These are phyloP conservation scores for Cephus pygmeus DNA, from an alignment of 2,888 invertebrate species.

Conservation along the genomic window DNA sequence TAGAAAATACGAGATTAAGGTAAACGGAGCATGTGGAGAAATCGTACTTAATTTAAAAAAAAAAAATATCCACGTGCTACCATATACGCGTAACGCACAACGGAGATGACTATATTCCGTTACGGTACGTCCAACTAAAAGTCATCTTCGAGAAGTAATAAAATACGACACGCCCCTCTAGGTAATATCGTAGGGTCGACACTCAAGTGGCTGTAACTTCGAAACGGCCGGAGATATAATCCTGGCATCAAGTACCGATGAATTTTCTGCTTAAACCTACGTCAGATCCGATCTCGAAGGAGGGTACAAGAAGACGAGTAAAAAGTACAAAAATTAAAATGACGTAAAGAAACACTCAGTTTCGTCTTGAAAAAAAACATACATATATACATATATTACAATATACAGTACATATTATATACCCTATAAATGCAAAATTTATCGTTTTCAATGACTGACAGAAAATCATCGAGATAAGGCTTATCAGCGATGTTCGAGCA, in stretches of 20 bases:
- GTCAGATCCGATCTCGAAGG: neutral
- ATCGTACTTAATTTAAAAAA: neutral
- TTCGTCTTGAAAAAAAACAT: neutral
- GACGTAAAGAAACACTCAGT: neutral
- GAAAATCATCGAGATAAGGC: neutral
- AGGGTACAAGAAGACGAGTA: neutral
- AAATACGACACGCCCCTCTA: neutral
- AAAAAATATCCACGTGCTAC: neutral
- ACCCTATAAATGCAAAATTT: neutral
- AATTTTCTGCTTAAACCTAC: neutral
- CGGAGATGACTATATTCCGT: neutral
- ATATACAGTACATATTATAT: too few relatives aligned
- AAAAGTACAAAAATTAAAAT: neutral
- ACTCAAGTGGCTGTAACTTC: neutral
- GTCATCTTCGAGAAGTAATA: neutral
- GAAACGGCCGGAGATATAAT: neutral
- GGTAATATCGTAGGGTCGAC: neutral
- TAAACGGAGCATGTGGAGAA: neutral
- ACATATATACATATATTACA: too few relatives aligned
- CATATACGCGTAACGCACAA: neutral
- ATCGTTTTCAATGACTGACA: neutral
- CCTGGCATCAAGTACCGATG: neutral
- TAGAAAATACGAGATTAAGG: neutral
- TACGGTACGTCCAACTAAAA: neutral
- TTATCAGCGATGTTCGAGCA: neutral